These are phyloP conservation scores for Caenorhabditis macrosperma DNA, from an alignment of 2,888 invertebrate species.

Conservation along the genomic window DNA sequence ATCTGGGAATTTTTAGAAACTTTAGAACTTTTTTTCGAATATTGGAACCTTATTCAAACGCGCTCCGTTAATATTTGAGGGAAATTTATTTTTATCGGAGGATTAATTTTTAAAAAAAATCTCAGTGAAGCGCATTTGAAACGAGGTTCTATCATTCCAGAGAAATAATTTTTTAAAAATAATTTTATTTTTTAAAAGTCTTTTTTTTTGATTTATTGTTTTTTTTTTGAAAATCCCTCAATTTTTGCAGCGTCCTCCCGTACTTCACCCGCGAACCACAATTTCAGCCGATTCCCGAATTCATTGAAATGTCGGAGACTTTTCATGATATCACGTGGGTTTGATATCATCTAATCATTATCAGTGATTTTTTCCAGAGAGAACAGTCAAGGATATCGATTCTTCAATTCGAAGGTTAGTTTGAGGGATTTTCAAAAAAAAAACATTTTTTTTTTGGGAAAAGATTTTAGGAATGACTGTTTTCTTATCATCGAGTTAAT, in stretches of 20 bases:
- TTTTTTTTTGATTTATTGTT: neutral
- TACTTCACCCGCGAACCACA: slow-evolving; percentile 36
- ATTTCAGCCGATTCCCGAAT: slow-evolving; percentile 41
- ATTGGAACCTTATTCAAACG: too few relatives aligned
- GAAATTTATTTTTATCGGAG: too few relatives aligned
- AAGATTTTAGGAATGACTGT: too few relatives aligned
- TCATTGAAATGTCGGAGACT: slow-evolving; percentile 33
- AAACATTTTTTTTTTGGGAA: slow-evolving; percentile 6
- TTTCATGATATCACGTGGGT: slow-evolving; percentile 33
- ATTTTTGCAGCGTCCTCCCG: slow-evolving; percentile 15
- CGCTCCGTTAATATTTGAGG: too few relatives aligned
- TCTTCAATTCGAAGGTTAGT: slow-evolving; percentile 50
- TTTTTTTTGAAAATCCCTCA: neutral
- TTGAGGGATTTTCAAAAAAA: too few relatives aligned
- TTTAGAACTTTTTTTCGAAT: too few relatives aligned
- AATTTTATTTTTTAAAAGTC: neutral
- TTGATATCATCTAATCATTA: too few relatives aligned
- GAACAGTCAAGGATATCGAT: slow-evolving; percentile 63
- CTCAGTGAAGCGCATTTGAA: too few relatives aligned
- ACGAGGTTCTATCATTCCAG: too few relatives aligned
- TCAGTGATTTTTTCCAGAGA: slow-evolving; percentile 39
- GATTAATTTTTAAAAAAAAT: too few relatives aligned
- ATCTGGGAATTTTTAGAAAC: too few relatives aligned
- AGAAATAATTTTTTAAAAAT: neutral
- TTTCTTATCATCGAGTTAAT: too few relatives aligned